These are phyloP conservation scores for Micropoecilia bifurca DNA, from an alignment of 2,797 vertebrate species.

Conservation along the genomic window DNA sequence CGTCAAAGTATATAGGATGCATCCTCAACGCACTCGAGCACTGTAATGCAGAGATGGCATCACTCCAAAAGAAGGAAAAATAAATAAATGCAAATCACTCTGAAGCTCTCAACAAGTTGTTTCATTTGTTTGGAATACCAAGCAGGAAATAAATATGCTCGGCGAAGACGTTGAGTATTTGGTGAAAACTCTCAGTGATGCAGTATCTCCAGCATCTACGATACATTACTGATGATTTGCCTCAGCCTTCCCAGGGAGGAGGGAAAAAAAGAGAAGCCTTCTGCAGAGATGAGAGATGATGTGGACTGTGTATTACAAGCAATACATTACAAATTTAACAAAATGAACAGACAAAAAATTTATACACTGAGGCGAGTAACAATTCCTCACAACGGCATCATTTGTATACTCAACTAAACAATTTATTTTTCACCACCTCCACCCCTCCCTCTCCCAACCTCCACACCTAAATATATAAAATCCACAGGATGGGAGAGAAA, in stretches of 20 bases:
- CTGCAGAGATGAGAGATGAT: slow-evolving; percentile 20
- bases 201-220: slow-evolving; percentile 28
- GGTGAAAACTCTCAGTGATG: slow-evolving; percentile 27
- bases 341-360: slow-evolving; percentile 21
- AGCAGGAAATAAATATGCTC: background rate
- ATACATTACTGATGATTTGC: slow-evolving; percentile 43
- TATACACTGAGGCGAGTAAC: slow-evolving; percentile 9
- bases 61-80: background rate
- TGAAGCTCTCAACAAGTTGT: background rate
- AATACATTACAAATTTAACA: slow-evolving; percentile 17
- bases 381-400: slow-evolving; percentile 1
- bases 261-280: background rate
- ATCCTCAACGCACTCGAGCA: background rate
- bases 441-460: background rate
- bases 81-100: background rate
- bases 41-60: background rate
- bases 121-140: slow-evolving; percentile 9
- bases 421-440: background rate
- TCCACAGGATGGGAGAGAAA: background rate
- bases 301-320: slow-evolving; percentile 20
- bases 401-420: background rate
- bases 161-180: slow-evolving; percentile 5
- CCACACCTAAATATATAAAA: background rate
- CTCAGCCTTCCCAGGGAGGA: slow-evolving; percentile 2
- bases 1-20: background rate